phyloP scores from a whole-genome alignment of 2,113 vertebrate genomes.

The Merops nubicus region DNA sequence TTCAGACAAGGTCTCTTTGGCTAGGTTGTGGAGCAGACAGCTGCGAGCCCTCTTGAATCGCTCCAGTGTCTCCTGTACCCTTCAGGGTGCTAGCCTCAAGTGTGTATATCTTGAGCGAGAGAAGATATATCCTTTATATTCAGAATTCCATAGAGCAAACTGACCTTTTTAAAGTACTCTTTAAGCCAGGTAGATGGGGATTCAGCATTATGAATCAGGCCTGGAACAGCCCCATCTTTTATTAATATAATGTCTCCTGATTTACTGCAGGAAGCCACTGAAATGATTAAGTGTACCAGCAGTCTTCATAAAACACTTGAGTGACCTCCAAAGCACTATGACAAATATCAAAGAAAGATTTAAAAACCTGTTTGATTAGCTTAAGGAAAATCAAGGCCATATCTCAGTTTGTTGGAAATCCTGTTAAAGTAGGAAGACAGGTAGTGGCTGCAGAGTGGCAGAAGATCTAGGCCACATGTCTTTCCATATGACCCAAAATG shows the following conservation, averaged over 20 bases:
- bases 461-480: not conserved
- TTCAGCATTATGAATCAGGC: slow-evolving; percentile 36
- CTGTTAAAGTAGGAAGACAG: slow-evolving; percentile 2
- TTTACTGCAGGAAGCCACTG: slow-evolving; percentile 58
- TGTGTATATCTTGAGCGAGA: not conserved
- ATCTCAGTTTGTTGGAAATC: slow-evolving; percentile 26
- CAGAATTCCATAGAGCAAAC: slow-evolving; percentile 27
- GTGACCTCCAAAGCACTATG: slow-evolving; percentile 42
- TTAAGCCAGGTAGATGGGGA: not conserved
- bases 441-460: not conserved
- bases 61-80: not conserved
- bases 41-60: not conserved
- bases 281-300: slow-evolving; percentile 53
- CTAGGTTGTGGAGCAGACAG: not conserved
- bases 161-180: slow-evolving; percentile 37
- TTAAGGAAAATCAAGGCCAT: slow-evolving; percentile 30
- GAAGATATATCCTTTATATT: not conserved
- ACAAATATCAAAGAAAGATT: slow-evolving; percentile 40
- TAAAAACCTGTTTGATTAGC: slow-evolving; percentile 12
- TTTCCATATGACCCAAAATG: not conserved
- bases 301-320: slow-evolving; percentile 52
- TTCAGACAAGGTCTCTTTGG: not conserved
- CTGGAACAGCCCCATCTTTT: slow-evolving; percentile 53
- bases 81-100: not conserved
- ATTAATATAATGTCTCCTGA: slow-evolving; percentile 55